Conservation (phyloP, 2,888 invertebrate genomes). For the Microchrysa polita region DNA sequence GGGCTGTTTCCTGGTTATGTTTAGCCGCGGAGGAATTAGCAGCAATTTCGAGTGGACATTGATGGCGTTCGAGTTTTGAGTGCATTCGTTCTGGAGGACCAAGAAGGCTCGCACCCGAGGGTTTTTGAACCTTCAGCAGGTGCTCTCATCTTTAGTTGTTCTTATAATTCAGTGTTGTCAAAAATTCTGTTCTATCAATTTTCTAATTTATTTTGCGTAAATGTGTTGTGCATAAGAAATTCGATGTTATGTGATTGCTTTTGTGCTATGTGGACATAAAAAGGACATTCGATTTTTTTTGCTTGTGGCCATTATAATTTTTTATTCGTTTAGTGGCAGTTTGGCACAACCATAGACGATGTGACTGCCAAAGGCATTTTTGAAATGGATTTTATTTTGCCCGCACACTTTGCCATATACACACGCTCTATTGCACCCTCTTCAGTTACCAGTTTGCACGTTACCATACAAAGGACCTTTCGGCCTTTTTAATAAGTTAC, state of each 20-base stretch:
- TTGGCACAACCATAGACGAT: conserved; percentile 3
- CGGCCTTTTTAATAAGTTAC: background rate
- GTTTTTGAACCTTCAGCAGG: conserved; percentile 61
- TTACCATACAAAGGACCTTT: background rate
- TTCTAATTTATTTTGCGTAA: conserved; percentile 22
- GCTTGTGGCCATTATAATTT: conserved; percentile 34
- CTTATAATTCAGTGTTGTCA: conserved; percentile 51
- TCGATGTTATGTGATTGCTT: conserved; percentile 48
- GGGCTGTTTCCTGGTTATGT: too few relatives aligned
- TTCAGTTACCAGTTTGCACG: background rate
- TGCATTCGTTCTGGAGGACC: conserved; percentile 61
- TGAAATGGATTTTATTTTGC: conserved; percentile 31
- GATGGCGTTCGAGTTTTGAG: conserved; percentile 18
- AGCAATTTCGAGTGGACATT: conserved; percentile 1
- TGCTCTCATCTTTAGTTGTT: conserved; percentile 57
- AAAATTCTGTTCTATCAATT: conserved; percentile 14
- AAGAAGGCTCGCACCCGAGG: conserved; percentile 57
- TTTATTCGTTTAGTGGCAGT: conserved; percentile 14
- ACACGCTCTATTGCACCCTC: background rate
- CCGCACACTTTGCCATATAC: background rate
- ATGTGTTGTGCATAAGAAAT: conserved; percentile 37
- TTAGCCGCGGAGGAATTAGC: background rate
- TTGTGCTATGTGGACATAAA: conserved; percentile 45
- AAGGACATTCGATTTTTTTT: conserved; percentile 1
- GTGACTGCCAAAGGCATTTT: conserved; percentile 27